phyloP scores from a whole-genome alignment of 2,797 vertebrate genomes.

The Gymnoscopelus microlampas region DNA sequence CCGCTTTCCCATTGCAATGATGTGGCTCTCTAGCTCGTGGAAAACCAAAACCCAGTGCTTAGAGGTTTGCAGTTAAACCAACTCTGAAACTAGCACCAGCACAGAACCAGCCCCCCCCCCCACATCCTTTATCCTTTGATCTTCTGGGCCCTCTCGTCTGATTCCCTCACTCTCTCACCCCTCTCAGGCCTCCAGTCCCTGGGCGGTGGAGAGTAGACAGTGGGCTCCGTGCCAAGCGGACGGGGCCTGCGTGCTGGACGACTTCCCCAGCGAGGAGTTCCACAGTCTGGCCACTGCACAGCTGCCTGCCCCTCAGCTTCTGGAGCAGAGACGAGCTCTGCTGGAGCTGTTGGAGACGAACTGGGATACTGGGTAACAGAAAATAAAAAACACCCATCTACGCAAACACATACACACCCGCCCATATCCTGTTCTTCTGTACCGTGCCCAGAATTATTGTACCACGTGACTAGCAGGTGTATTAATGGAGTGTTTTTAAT shows the following conservation, averaged over 20 bases:
- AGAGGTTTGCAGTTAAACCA: too few relatives aligned
- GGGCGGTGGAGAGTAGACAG: conserved; percentile 69
- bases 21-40: background rate
- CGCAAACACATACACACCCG: background rate
- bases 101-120: too few relatives aligned
- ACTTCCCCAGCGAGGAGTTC: conserved; percentile 82
- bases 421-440: conserved; percentile 17
- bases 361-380: conserved; percentile 83
- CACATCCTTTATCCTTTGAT: background rate
- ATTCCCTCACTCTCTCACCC: background rate
- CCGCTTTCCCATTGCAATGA: background rate
- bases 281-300: conserved; percentile 72
- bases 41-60: background rate
- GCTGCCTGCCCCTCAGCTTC: conserved; percentile 60
- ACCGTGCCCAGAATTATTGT: background rate
- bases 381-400: conserved; percentile 12
- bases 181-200: conserved; percentile 75
- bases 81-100: too few relatives aligned
- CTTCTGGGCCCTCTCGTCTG: background rate
- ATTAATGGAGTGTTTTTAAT: background rate
- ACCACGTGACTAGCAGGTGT: conserved; percentile 9
- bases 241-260: conserved; percentile 69
- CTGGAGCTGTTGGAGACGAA: conserved; percentile 77
- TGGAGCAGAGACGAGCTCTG: conserved; percentile 75
- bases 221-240: conserved; percentile 62